Percentiles rank a stretch among this genome's conserved stretches.
Conservation (phyloP, 2,888 invertebrate genomes). For the Anaspis maculata region DNA sequence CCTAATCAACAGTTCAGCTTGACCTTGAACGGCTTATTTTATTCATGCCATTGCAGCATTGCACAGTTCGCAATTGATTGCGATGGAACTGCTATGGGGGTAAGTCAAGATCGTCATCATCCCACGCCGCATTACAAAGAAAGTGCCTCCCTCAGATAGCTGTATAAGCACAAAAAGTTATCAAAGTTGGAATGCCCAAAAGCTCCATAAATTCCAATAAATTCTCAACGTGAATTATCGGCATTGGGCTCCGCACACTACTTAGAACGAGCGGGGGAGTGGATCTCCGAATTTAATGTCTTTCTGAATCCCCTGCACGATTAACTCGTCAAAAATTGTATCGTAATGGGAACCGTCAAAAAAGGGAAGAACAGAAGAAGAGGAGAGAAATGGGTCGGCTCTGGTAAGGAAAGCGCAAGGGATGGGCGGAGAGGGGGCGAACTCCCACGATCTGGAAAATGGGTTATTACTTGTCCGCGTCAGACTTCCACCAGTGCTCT, state of each 20-base stretch:
- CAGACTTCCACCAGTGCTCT: slow-evolving; percentile 19
- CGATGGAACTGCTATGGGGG: too few relatives aligned
- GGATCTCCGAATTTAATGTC: slow-evolving; percentile 17
- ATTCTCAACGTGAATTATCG: slow-evolving; percentile 18
- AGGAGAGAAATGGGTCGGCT: slow-evolving; percentile 12
- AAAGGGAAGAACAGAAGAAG: slow-evolving; percentile 4
- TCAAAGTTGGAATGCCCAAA: slow-evolving; percentile 12
- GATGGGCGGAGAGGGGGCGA: too few relatives aligned
- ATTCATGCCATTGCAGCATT: too few relatives aligned
- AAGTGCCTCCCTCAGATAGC: too few relatives aligned
- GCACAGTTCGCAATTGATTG: too few relatives aligned
- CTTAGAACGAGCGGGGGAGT: slow-evolving; percentile 5
- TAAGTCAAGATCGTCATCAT: too few relatives aligned
- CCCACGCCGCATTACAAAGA: too few relatives aligned
- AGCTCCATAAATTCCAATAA: slow-evolving; percentile 20
- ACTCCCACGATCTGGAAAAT: slow-evolving; percentile 25
- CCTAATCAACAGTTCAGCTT: too few relatives aligned
- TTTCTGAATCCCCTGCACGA: slow-evolving; percentile 18
- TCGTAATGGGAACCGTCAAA: slow-evolving; percentile 13
- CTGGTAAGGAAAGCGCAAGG: too few relatives aligned
- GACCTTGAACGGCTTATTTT: too few relatives aligned
- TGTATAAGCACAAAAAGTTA: slow-evolving; percentile 13
- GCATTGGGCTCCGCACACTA: slow-evolving; percentile 15
- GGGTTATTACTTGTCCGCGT: slow-evolving; percentile 28
- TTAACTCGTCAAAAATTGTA: slow-evolving; percentile 22